A percentile compares a stretch with the other conserved stretches of the same genome.
These are phyloP conservation scores for Moxostoma hubbsi DNA, from an alignment of 2,797 vertebrate species.

Conservation along the genomic window DNA sequence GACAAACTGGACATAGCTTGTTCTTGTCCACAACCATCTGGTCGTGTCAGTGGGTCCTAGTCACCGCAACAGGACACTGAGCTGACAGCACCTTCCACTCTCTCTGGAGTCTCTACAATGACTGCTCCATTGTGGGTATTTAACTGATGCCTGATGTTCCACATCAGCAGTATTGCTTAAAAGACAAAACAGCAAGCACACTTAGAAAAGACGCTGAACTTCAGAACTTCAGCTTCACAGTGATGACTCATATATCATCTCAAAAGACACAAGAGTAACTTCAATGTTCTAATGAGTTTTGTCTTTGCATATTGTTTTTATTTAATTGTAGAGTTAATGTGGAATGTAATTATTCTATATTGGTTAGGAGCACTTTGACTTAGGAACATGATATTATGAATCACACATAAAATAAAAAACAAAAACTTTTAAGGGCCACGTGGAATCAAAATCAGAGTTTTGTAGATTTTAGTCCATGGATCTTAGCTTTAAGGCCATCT, in stretches of 20 bases:
- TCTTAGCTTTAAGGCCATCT: too few relatives aligned
- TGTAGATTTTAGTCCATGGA: too few relatives aligned
- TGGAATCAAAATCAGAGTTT: too few relatives aligned
- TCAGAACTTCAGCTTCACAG: not conserved
- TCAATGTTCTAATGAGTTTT: not conserved
- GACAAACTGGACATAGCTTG: conserved; percentile 41
- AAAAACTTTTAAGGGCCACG: too few relatives aligned
- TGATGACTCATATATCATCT: conserved; percentile 13
- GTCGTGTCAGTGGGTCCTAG: conserved; percentile 38
- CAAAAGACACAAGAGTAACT: not conserved
- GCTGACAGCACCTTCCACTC: conserved; percentile 30
- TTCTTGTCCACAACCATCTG: conserved; percentile 56
- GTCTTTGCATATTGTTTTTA: not conserved
- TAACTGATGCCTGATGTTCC: conserved; percentile 40
- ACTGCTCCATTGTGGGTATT: conserved; percentile 35
- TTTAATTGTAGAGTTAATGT: not conserved
- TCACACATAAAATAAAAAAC: not conserved
- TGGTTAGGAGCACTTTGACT: too few relatives aligned
- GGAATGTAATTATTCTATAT: too few relatives aligned
- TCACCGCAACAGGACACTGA: conserved; percentile 46
- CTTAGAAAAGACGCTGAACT: conserved; percentile 29
- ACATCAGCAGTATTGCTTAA: conserved; percentile 28
- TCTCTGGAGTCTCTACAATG: not conserved
- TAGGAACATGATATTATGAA: too few relatives aligned
- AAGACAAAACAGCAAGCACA: conserved; percentile 14